Evolutionary conservation across 1,140 invertebrate genomes (phyloP).

Genomic region (Cyclargus thomasi): DNA sequence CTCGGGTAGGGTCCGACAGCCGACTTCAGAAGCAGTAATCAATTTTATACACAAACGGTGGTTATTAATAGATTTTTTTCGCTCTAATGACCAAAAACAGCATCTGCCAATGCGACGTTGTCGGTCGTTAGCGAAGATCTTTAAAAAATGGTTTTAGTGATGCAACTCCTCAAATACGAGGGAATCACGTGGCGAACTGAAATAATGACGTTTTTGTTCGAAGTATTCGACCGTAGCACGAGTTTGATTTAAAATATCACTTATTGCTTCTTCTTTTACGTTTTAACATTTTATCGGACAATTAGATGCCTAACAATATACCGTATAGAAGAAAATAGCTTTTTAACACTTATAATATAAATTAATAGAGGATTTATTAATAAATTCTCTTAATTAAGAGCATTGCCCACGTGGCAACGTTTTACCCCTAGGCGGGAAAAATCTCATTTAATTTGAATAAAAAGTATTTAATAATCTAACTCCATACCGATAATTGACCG

Average conservation of each 20-base stretch:
- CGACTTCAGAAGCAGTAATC: conserved; percentile 68
- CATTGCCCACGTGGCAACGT: too few relatives aligned
- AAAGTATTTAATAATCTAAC: too few relatives aligned
- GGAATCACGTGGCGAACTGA: background rate
- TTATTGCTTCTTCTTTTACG: too few relatives aligned
- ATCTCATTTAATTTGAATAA: too few relatives aligned
- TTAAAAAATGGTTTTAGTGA: conserved; percentile 18
- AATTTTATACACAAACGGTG: conserved; percentile 70
- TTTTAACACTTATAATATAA: too few relatives aligned
- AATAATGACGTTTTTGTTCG: background rate
- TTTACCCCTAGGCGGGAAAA: too few relatives aligned
- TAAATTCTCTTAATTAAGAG: too few relatives aligned
- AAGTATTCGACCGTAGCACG: background rate
- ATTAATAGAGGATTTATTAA: too few relatives aligned
- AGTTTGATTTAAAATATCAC: background rate
- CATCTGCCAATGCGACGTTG: conserved; percentile 62
- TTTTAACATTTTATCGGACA: too few relatives aligned
- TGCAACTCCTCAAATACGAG: conserved; percentile 4
- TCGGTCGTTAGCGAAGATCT: conserved; percentile 48
- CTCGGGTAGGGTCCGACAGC: conserved; percentile 44
- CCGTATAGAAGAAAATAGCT: too few relatives aligned
- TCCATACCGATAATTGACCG: too few relatives aligned
- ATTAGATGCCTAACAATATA: too few relatives aligned
- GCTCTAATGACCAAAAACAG: conserved; percentile 63
- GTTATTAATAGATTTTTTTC: conserved; percentile 71